Percentiles rank a stretch among this genome's conserved stretches.
Conservation (phyloP, 2,888 invertebrate genomes). For the Melanargia galathea region DNA sequence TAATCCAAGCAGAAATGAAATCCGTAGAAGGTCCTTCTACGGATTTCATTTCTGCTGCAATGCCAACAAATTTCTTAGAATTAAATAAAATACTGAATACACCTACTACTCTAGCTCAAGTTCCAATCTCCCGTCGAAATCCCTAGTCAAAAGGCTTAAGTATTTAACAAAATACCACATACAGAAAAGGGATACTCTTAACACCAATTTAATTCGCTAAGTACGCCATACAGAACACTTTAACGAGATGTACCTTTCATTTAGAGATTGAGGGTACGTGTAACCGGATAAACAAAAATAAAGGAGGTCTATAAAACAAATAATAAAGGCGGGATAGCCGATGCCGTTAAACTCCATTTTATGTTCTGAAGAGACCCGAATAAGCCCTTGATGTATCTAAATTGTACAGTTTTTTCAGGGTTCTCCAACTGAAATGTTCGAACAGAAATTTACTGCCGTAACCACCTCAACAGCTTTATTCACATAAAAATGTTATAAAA, state of each 20-base stretch:
- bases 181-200: neutral
- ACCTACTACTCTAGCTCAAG: no score
- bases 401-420: constrained; percentile 24
- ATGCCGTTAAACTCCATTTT: constrained; percentile 40
- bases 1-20: no score
- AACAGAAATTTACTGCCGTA: constrained; percentile 15
- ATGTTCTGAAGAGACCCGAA: constrained; percentile 33
- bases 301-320: constrained; percentile 40
- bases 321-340: constrained; percentile 33
- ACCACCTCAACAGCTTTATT: neutral
- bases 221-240: constrained; percentile 19
- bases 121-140: no score
- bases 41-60: no score
- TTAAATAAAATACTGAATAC: no score
- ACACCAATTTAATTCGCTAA: constrained; percentile 16
- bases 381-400: constrained; percentile 29
- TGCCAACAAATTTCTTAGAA: no score
- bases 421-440: constrained; percentile 15
- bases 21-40: no score
- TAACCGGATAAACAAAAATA: constrained; percentile 32
- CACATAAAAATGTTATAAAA: constrained; percentile 14
- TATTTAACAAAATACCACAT: no score
- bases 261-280: constrained; percentile 25
- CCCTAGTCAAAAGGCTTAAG: neutral
- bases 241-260: constrained; percentile 25